Evolutionary conservation across 2,113 vertebrate species (phyloP).

Genomic region (Oncorhynchus masou): DNA sequence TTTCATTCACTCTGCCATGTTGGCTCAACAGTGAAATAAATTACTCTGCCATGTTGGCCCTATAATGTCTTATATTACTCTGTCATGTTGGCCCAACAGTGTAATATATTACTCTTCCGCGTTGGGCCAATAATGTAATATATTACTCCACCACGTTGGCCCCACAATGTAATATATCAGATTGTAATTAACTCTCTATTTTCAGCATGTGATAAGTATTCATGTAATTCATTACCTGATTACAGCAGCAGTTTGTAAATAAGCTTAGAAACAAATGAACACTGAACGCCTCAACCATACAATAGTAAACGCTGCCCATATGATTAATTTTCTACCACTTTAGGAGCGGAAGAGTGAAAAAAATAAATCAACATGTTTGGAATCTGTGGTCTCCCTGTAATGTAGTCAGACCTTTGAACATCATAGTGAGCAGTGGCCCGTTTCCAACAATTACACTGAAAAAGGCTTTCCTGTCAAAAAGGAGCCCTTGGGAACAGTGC

Average conservation of each 20-base stretch:
- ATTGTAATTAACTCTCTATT: slow-evolving; percentile 22
- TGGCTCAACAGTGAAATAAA: slow-evolving; percentile 15
- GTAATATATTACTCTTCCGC: slow-evolving; percentile 22
- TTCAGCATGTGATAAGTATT: neutral
- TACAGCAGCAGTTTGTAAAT: slow-evolving; percentile 18
- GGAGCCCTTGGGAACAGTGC: slow-evolving; percentile 8
- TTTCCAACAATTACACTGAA: slow-evolving; percentile 11
- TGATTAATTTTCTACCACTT: neutral
- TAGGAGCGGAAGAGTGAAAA: neutral
- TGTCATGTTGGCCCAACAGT: slow-evolving; percentile 8
- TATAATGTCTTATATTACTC: slow-evolving; percentile 13
- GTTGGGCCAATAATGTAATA: neutral
- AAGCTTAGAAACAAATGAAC: slow-evolving; percentile 23
- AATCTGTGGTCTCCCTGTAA: slow-evolving; percentile 13
- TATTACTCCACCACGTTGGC: slow-evolving; percentile 13
- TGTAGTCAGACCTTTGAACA: slow-evolving; percentile 7
- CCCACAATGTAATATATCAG: slow-evolving; percentile 12
- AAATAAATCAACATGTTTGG: neutral
- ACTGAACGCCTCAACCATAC: neutral
- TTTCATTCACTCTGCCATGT: slow-evolving; percentile 15
- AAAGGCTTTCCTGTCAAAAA: slow-evolving; percentile 12
- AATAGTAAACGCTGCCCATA: neutral
- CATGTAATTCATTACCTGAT: slow-evolving; percentile 20
- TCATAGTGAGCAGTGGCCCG: neutral
- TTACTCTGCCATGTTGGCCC: slow-evolving; percentile 10